Conservation (phyloP, 2,888 invertebrate species). For the Ferrisia virgata region DNA sequence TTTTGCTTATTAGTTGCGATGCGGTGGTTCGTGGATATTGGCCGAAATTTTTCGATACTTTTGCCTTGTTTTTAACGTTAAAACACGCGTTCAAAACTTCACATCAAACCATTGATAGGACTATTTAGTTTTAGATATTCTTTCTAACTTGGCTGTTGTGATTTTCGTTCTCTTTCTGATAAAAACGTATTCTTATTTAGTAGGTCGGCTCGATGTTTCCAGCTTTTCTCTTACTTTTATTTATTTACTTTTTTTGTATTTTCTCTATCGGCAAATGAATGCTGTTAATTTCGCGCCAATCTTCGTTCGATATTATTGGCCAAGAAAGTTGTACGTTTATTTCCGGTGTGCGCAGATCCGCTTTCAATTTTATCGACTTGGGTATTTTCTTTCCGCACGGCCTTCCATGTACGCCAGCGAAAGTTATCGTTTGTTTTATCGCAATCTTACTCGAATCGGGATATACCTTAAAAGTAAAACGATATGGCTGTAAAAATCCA, state of each 20-base stretch:
- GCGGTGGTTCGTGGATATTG: not conserved
- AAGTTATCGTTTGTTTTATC: constrained; percentile 14
- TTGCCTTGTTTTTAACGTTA: not conserved
- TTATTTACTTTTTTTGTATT: not conserved
- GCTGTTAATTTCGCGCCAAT: constrained; percentile 33
- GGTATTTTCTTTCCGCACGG: not conserved
- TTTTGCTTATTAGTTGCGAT: no score
- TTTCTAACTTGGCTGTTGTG: not conserved
- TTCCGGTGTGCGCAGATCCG: constrained; percentile 12
- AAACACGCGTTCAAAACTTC: not conserved
- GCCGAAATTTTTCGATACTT: not conserved
- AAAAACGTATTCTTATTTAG: not conserved
- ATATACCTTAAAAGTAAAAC: constrained; percentile 12
- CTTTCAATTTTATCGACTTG: constrained; percentile 16
- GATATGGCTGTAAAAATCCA: not conserved
- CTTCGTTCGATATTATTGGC: not conserved
- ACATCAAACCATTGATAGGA: not conserved
- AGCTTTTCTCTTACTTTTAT: not conserved
- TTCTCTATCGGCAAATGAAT: not conserved
- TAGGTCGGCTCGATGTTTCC: no score
- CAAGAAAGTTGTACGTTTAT: not conserved
- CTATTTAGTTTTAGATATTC: not conserved
- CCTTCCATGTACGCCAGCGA: not conserved
- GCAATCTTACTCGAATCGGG: not conserved
- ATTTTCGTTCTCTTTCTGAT: not conserved